These are phyloP conservation scores for Drosophila histrio DNA, from an alignment of 2,888 invertebrate genomes.

Conservation along the genomic window DNA sequence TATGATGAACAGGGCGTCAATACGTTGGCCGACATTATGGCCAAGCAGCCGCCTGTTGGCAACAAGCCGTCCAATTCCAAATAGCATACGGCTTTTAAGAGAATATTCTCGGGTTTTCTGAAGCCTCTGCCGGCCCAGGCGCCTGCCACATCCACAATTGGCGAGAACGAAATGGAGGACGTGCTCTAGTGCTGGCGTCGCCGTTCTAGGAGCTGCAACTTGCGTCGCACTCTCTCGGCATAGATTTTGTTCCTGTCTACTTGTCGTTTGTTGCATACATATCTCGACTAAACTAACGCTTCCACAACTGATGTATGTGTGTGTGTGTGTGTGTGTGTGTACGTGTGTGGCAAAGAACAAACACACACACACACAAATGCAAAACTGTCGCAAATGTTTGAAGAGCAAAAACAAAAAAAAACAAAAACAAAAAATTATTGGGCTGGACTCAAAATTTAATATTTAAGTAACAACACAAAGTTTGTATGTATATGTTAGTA, in stretches of 20 bases:
- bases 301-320: slow-evolving; percentile 22
- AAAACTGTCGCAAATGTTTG: slow-evolving; percentile 49
- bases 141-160: slow-evolving; percentile 78
- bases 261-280: slow-evolving; percentile 41
- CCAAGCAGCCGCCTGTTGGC: slow-evolving; percentile 82
- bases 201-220: slow-evolving; percentile 50
- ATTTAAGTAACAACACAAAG: slow-evolving; percentile 61
- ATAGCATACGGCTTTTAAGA: slow-evolving; percentile 83
- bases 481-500: slow-evolving; percentile 46
- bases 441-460: slow-evolving; percentile 81
- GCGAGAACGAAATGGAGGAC: slow-evolving; percentile 79
- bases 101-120: slow-evolving; percentile 82
- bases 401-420: slow-evolving; percentile 51
- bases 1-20: slow-evolving; percentile 91
- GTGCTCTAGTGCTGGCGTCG: slow-evolving; percentile 71
- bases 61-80: slow-evolving; percentile 77
- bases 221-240: slow-evolving; percentile 68
- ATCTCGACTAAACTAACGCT: slow-evolving; percentile 55
- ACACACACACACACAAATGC: slow-evolving; percentile 18
- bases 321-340: not conserved
- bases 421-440: slow-evolving; percentile 66
- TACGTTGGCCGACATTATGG: slow-evolving; percentile 88
- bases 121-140: slow-evolving; percentile 82
- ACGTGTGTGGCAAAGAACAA: slow-evolving; percentile 5
- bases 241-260: slow-evolving; percentile 28